phyloP scores from a whole-genome alignment of 2,113 vertebrate genomes.

The Lathamus discolor region DNA sequence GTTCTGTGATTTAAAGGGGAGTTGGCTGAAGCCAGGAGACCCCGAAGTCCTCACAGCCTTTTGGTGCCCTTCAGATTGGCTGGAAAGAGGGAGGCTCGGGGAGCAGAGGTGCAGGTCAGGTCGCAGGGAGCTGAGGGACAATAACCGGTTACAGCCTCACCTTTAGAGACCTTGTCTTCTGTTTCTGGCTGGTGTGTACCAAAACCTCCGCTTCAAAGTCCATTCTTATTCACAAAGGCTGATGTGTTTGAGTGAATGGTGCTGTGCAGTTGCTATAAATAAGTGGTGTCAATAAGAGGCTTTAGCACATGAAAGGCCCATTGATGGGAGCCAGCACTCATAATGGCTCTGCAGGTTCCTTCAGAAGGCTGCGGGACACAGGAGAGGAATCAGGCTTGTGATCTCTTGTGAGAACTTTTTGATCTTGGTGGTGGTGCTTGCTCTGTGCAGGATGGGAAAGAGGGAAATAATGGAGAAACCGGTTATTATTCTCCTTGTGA shows the following conservation, averaged over 20 bases:
- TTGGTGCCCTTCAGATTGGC: not conserved
- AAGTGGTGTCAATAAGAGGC: conserved; percentile 58
- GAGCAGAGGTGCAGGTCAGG: not conserved
- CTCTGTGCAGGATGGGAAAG: not conserved
- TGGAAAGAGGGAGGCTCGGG: not conserved
- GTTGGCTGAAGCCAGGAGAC: not conserved
- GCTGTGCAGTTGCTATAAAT: conserved; percentile 66
- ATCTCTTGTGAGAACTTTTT: conserved; percentile 21
- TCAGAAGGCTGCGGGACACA: conserved; percentile 51
- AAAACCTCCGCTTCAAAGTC: conserved; percentile 38
- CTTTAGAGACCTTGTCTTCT: not conserved
- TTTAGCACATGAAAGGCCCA: conserved; percentile 63
- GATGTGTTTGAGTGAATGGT: conserved; percentile 63
- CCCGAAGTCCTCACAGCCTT: not conserved
- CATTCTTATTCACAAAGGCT: conserved; percentile 58
- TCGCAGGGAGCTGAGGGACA: not conserved
- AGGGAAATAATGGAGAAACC: conserved; percentile 6
- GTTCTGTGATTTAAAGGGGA: not conserved
- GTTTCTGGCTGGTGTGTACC: not conserved
- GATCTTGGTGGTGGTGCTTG: not conserved
- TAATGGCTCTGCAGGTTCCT: conserved; percentile 61
- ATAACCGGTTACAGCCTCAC: not conserved
- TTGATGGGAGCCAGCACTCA: conserved; percentile 56
- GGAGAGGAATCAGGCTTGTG: not conserved
- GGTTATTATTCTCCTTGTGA: conserved; percentile 12